Evolutionary conservation across 2,113 vertebrate species (phyloP).

Genomic region (Clarias magur): DNA sequence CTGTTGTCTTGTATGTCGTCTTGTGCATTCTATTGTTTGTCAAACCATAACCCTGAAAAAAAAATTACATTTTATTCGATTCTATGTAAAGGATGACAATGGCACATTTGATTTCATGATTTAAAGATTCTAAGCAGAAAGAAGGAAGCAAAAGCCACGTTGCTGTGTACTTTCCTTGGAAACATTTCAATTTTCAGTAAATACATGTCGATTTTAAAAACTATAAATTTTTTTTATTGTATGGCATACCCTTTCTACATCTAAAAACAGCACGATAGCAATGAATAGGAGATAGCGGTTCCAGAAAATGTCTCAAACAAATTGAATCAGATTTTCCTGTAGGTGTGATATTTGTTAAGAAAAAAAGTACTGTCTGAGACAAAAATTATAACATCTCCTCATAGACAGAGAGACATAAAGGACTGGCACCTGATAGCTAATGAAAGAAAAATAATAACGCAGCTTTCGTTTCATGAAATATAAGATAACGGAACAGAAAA

Average conservation of each 20-base stretch:
- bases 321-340: constrained; percentile 52
- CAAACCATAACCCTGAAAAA: not conserved
- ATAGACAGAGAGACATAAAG: constrained; percentile 60
- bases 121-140: not conserved
- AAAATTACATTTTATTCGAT: not conserved
- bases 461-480: constrained; percentile 70
- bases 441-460: constrained; percentile 61
- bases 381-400: constrained; percentile 64
- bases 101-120: not conserved
- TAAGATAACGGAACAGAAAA: constrained; percentile 68
- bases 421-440: constrained; percentile 68
- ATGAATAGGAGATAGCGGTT: constrained; percentile 6
- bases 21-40: not conserved
- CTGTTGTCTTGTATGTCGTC: too few relatives aligned
- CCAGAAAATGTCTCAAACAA: constrained; percentile 48
- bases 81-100: not conserved
- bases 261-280: constrained; percentile 8
- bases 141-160: not conserved
- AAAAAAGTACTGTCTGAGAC: constrained; percentile 60
- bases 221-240: constrained; percentile 18
- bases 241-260: constrained; percentile 11
- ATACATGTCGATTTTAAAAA: constrained; percentile 28
- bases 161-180: constrained; percentile 4
- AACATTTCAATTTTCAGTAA: constrained; percentile 3
- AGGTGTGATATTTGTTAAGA: constrained; percentile 66